Evolutionary conservation across 2,113 vertebrate genomes (phyloP), one percentile per base, ranked within the genome.

Genomic region (Gnathonemus longibarbis): DNA sequence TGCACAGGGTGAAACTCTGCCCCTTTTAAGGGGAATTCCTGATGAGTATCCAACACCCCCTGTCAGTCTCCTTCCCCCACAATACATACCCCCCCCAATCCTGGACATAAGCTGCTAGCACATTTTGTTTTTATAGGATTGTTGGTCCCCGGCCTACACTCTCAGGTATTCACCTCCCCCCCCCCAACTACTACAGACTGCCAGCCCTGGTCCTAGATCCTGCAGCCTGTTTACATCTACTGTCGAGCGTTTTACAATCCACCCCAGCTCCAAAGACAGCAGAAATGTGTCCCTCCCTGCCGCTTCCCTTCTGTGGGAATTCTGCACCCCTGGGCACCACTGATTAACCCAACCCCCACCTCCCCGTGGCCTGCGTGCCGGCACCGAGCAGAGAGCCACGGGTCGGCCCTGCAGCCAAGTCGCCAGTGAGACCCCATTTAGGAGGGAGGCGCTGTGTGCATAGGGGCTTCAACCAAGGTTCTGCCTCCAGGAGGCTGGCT

Each of bases 1-100:
- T 27, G 62, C 9, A n/a, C 8, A 4, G 62, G 62, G 62, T 31
- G 70, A 35, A 77, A 39, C 91, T n/a, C 92, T 92, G 93, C 94
- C 95, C 95, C 94, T 94, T 95, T 95, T 95, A 95, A 96, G 94
- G 94, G 93, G 87, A 96, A 95, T 96, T 96, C 95, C 94, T 95
- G 92, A 93, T 91, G 83, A 58, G 91, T 88, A 93, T 96, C 93
- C 94, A 92, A 92, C 93, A 90, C 56, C n/a, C 56, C 84, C 84
- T 74, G 17, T 66, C 88, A 90, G 89, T 85, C 89, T 89, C 62
- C 45, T 49, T 46, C 27, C 66, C 35, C 17, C 42, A 84, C 80
- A 3, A 42, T 5, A 84, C 80, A 21, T 1, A 13, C 35, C 5
- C 9, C 70, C 45, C 89, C 85, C 87, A 45, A 87, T 50, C 83